phyloP scores from a whole-genome alignment of 2,113 vertebrate genomes.

The Zapornia atra region DNA sequence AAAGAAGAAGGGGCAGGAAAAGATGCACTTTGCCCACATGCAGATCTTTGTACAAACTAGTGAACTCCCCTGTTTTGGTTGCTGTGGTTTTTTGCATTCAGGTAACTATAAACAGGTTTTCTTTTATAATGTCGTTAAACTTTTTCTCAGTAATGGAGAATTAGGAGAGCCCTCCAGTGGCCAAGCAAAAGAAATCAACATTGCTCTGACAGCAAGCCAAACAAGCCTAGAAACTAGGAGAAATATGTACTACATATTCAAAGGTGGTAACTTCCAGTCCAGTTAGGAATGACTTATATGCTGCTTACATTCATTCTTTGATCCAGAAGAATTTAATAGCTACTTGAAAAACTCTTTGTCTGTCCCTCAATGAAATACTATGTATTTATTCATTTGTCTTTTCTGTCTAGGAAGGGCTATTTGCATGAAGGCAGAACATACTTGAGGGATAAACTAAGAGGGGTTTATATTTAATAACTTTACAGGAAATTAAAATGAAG shows the following conservation, averaged over 20 bases:
- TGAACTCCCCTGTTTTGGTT: not conserved
- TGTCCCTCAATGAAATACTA: not conserved
- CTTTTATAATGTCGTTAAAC: not conserved
- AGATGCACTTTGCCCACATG: not conserved
- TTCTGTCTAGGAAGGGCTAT: not conserved
- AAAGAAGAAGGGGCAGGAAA: not conserved
- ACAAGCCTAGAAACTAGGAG: not conserved
- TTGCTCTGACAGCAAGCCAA: not conserved
- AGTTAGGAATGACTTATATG: not conserved
- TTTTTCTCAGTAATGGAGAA: not conserved
- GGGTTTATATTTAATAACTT: not conserved
- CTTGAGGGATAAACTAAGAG: not conserved
- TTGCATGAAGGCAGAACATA: not conserved
- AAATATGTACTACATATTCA: not conserved
- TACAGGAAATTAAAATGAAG: not conserved
- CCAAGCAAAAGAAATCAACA: not conserved
- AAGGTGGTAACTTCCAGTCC: not conserved
- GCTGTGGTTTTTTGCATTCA: not conserved
- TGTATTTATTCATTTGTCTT: not conserved
- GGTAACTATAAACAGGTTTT: not conserved
- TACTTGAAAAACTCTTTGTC: not conserved
- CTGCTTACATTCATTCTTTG: not conserved
- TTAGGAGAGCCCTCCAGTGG: constrained; percentile 62
- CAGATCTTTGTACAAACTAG: not conserved
- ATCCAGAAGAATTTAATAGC: not conserved